A percentile compares a stretch with the other conserved stretches of the same genome.
Evolutionary conservation across 2,797 vertebrate species (phyloP).

Genomic region (Steatocranus sp.): DNA sequence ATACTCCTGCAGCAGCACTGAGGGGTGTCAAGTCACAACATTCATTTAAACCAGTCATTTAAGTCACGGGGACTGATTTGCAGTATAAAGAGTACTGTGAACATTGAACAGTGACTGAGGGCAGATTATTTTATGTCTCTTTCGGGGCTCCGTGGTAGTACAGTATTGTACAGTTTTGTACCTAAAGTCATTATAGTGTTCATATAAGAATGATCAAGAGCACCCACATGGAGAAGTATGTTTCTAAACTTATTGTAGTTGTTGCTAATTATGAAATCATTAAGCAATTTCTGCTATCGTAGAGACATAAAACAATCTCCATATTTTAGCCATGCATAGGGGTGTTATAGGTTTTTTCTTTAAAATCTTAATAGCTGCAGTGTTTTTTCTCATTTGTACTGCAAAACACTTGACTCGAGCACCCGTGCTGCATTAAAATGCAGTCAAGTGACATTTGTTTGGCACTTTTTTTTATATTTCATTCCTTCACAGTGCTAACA

Average conservation of each 20-base stretch:
- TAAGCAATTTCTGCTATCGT: background rate
- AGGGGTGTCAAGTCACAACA: slow-evolving; percentile 61
- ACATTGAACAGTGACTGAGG: slow-evolving; percentile 35
- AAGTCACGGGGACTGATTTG: slow-evolving; percentile 56
- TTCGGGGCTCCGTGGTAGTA: background rate
- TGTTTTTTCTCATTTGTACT: background rate
- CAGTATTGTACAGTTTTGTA: slow-evolving; percentile 2
- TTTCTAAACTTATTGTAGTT: background rate
- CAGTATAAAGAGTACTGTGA: slow-evolving; percentile 17
- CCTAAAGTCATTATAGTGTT: background rate
- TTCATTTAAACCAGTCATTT: slow-evolving; percentile 67
- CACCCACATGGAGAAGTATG: background rate
- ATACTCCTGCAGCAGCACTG: slow-evolving; percentile 52
- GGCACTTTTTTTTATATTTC: background rate
- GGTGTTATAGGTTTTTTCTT: background rate
- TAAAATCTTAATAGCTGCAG: background rate
- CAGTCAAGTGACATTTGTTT: background rate
- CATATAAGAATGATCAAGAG: background rate
- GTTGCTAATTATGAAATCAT: background rate
- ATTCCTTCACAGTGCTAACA: background rate
- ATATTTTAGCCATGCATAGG: background rate
- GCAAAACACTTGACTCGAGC: background rate
- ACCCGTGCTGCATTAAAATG: background rate
- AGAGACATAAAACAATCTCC: background rate
- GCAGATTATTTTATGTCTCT: slow-evolving; percentile 33